phyloP scores from a whole-genome alignment of 2,888 invertebrate species.

The Physocephala rufipes region DNA sequence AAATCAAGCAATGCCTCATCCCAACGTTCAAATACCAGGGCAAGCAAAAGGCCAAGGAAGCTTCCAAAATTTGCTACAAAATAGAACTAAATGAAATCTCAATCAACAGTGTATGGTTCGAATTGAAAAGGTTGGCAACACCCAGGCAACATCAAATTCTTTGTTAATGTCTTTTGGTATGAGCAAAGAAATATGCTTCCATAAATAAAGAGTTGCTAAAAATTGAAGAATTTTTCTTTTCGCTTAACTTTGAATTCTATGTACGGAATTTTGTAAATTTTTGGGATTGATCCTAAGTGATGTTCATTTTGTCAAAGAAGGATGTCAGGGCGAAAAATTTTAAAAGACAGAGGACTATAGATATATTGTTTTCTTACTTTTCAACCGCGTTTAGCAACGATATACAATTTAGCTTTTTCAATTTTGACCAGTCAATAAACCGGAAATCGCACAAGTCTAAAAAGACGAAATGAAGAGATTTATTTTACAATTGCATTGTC shows the following conservation, averaged over 20 bases:
- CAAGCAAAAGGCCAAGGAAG: conserved; percentile 7
- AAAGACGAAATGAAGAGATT: no score
- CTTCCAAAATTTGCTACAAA: conserved; percentile 21
- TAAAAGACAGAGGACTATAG: neutral
- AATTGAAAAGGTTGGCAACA: no score
- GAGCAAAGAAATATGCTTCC: neutral
- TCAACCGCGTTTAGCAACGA: no score
- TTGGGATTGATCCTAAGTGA: neutral
- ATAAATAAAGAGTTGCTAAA: neutral
- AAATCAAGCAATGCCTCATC: conserved; percentile 28
- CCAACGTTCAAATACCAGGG: neutral
- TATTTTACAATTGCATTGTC: neutral
- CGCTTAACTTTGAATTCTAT: no score
- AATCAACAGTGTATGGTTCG: no score
- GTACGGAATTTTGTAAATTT: neutral
- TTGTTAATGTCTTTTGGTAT: neutral
- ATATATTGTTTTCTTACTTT: neutral
- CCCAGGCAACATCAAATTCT: no score
- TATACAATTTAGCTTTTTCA: no score
- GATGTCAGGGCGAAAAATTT: neutral
- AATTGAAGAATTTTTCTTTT: no score
- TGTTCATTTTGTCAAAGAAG: neutral
- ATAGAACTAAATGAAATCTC: neutral
- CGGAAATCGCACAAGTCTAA: no score
- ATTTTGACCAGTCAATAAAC: no score